Evolutionary conservation across 2,797 vertebrate genomes (phyloP).

Genomic region (Syngnathus rostellatus): DNA sequence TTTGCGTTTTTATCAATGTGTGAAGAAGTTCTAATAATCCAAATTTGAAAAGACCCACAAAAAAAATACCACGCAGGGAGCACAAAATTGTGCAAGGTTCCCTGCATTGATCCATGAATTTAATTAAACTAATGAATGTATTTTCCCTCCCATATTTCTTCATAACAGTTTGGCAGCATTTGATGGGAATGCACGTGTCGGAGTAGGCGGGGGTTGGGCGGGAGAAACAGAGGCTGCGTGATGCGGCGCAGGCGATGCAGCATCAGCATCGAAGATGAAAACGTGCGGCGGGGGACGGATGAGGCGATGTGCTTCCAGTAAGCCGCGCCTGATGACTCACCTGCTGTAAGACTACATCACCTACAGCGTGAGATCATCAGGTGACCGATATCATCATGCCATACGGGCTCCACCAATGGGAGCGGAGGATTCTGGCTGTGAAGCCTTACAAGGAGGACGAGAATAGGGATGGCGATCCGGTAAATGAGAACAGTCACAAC

Average conservation of each 20-base stretch:
- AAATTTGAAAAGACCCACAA: neutral
- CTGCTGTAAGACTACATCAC: conserved; percentile 35
- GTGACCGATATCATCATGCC: conserved; percentile 25
- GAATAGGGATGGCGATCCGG: neutral
- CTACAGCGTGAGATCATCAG: conserved; percentile 55
- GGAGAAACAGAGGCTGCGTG: neutral
- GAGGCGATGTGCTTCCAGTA: conserved; percentile 56
- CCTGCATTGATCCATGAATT: neutral
- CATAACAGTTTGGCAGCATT: neutral
- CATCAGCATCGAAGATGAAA: conserved; percentile 1
- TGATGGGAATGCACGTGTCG: neutral
- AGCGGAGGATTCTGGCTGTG: neutral
- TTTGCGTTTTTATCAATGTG: no score
- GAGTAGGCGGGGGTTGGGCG: neutral
- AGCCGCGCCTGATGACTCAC: conserved; percentile 58
- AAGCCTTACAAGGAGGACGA: neutral
- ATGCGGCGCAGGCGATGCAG: conserved; percentile 11
- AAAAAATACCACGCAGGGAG: neutral
- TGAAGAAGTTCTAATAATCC: no score
- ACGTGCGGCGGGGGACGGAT: conserved; percentile 15
- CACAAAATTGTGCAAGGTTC: neutral
- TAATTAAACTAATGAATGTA: neutral
- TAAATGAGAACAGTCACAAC: neutral
- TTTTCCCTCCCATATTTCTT: neutral
- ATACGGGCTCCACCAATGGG: neutral